Evolutionary conservation across 1,140 invertebrate species (phyloP), one percentile per base, ranked within the genome.

Genomic region (Monomorium pharaonis): DNA sequence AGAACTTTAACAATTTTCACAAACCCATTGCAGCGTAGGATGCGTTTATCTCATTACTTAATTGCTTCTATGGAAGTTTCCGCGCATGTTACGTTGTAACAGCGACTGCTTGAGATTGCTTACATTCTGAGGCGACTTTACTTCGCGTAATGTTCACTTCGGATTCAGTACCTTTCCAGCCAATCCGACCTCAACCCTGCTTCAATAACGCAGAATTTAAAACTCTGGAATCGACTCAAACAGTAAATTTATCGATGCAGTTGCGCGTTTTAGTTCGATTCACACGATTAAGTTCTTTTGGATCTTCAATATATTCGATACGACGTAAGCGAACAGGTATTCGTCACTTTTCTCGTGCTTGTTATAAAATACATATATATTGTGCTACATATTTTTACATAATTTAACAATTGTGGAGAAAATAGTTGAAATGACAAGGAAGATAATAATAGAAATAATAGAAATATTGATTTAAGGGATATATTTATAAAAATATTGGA

Each of bases 171-270:
- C 67, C 54, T 65, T 77, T 63, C 58, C 24, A 6, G 18, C 24
- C 42, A 77, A 84, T 77, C 58, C 44, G 81, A 76, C 16, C 47
- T 6, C 37, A 30, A 76, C 54, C 42, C 33, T 63, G 16, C 33
- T 63, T 33, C 81, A 84, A 77, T 77, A 84, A 84, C 47, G 74
- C 44, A 54, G 30, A 77, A 84, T 77, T 84, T 77, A 62, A 77
- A 84, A 84, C 70, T 77, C 72, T 63, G 21, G 58, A 84, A 77
- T 76, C 44, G 56, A 76, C 44, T 77, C 56, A 77, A 58, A 76
- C 42, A 47, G 30, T 84, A 63, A 84, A 84, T 84, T 77, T 84
- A 84, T 77, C 81, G 81, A 84, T 76, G 74, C 72, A 84, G 58
- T 77, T 60, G 42, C 14, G n/a, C 42, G n/a, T 62, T 75, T 84